Base-by-base conservation (phyloP, 2,888 invertebrate genomes). In the Pherbina coryleti region DNA sequence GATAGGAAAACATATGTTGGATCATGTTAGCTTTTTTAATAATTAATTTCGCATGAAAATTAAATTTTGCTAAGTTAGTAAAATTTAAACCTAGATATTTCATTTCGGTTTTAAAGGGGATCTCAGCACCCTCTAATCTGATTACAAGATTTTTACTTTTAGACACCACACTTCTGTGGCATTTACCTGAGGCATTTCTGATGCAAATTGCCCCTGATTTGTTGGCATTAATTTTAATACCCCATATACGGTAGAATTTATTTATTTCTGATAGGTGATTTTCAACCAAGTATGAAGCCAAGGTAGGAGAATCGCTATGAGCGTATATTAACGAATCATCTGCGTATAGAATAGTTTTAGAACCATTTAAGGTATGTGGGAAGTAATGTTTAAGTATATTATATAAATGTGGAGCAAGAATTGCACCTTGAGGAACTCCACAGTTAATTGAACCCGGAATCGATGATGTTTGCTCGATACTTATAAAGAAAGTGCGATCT, bases 391-490 rank as follows among this genome's bases (percentile, higher is more conserved):
- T 37, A 7, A 37, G 37, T 37, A 37, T 37, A 37, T 37, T 37
- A 8, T 69, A 78, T 28, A 67, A 55, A 25, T 11, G 34, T 5
- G 72, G 79, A 34, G 64, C 76, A 14, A 73, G 9, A 1, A 77
- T 75, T 0, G 76, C 72, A 0, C 78, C 77, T 51, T 81, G 78
- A 0, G 78, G 67, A 5, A 78, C 79, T 17, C 80, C 79, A 14
- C 76, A 71, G 7, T 74, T 51, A 17, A 71, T 14, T 1, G 4
- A 0, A 0, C 37, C 31, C 4, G 28, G 19, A 0, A 17, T 2
- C n/a, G 78, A 80, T 28, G 25, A 44, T 0, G 22, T 11, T 11
- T 66, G 25, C 9, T 74, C 62, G 2, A 79, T 73, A 19, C 69
- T 53, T 2, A 76, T 14, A 9, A 25, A 66, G 19, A 79, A 78